phyloP scores from a whole-genome alignment of 53 echinoderm and acorn worm genomes.

The Luidia sarsii region DNA sequence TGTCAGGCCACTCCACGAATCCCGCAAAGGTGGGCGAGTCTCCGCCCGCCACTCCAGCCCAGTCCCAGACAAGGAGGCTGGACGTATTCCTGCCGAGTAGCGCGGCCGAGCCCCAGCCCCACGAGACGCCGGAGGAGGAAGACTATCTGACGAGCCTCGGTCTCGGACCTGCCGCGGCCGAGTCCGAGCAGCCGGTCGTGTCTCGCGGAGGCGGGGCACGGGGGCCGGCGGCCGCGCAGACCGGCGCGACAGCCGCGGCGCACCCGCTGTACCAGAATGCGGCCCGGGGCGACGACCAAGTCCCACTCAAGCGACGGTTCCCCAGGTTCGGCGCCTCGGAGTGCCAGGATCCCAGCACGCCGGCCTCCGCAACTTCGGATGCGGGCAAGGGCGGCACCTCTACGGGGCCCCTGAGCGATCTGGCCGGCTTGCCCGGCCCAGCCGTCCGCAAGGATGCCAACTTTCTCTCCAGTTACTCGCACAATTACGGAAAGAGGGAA shows the following conservation, averaged over 20 bases:
- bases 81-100: constrained; percentile 19
- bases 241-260: too few relatives aligned
- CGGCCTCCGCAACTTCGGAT: too few relatives aligned
- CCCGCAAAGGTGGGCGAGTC: not conserved
- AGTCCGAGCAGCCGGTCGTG: not conserved
- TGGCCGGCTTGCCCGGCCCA: constrained; percentile 20
- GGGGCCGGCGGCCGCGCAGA: not conserved
- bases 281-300: not conserved
- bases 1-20: not conserved
- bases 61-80: not conserved
- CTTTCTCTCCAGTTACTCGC: constrained; percentile 33
- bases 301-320: constrained; percentile 8
- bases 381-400: not conserved
- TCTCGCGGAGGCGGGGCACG: not conserved
- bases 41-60: not conserved
- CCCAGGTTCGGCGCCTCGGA: not conserved
- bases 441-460: constrained; percentile 24
- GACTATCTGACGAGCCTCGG: not conserved
- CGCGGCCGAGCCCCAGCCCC: not conserved
- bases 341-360: too few relatives aligned
- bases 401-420: constrained; percentile 1
- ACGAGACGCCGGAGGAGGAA: not conserved
- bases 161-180: too few relatives aligned
- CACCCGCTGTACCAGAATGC: constrained; percentile 20
- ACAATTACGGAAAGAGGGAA: constrained; percentile 31